Conservation (phyloP, 2,797 vertebrate species). For the Lycodopsis pacificus region DNA sequence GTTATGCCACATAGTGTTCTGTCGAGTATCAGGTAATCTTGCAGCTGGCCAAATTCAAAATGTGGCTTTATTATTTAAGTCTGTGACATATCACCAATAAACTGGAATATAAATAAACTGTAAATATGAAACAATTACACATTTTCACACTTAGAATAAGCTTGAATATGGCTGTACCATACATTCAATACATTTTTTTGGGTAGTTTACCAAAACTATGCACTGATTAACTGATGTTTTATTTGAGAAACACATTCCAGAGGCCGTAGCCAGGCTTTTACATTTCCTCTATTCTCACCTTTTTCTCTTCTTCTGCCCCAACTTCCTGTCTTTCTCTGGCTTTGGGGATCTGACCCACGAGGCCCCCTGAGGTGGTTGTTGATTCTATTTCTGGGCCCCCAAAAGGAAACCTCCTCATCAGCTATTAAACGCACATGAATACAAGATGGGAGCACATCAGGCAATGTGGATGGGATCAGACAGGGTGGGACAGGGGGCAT, state of each 20-base stretch:
- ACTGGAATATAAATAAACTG: not conserved
- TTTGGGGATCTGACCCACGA: constrained; percentile 3
- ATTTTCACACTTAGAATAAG: not conserved
- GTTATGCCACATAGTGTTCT: not conserved
- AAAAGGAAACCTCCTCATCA: constrained; percentile 52
- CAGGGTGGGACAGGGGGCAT: constrained; percentile 1
- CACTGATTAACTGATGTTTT: not conserved
- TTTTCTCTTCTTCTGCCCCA: not conserved
- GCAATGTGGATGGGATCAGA: not conserved
- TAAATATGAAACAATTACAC: not conserved
- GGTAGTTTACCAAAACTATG: not conserved
- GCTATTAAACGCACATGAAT: constrained; percentile 65
- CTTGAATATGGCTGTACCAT: not conserved
- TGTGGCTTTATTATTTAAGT: not conserved
- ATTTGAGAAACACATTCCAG: not conserved
- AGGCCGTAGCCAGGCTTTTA: not conserved
- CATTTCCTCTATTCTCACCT: not conserved
- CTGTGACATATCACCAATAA: not conserved
- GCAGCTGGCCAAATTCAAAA: too few relatives aligned
- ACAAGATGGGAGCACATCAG: constrained; percentile 35
- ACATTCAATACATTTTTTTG: not conserved
- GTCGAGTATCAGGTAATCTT: not conserved
- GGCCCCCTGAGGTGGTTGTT: constrained; percentile 1
- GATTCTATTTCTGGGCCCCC: constrained; percentile 39
- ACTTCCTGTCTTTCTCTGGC: not conserved